These are phyloP conservation scores for Ginglymostoma cirratum DNA, from an alignment of 2,113 vertebrate genomes.

Conservation along the genomic window DNA sequence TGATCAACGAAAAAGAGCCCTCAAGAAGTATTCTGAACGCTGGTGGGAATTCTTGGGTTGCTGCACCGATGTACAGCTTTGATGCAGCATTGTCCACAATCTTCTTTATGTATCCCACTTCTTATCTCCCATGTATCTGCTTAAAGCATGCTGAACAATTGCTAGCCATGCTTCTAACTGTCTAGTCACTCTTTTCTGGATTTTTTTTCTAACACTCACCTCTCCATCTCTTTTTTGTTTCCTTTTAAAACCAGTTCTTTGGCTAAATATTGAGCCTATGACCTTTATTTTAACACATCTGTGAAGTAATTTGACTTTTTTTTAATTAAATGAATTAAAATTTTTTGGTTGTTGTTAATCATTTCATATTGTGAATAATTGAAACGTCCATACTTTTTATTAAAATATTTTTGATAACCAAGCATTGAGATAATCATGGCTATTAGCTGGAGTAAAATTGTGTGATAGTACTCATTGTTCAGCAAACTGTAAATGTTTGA, in stretches of 20 bases:
- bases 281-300: not conserved
- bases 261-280: not conserved
- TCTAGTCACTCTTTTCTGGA: not conserved
- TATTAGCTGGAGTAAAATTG: not conserved
- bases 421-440: not conserved
- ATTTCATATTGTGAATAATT: not conserved
- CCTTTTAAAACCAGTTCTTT: not conserved
- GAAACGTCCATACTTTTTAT: not conserved
- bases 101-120: not conserved
- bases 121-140: not conserved
- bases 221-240: not conserved
- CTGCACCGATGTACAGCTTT: not conserved
- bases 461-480: not conserved
- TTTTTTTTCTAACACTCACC: not conserved
- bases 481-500: not conserved
- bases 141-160: not conserved
- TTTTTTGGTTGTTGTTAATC: not conserved
- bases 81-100: not conserved
- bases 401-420: not conserved
- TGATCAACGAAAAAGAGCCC: too few species aligned
- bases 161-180: not conserved
- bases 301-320: not conserved
- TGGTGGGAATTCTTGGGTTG: not conserved
- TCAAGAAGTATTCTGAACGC: too few species aligned
- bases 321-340: not conserved